Conservation (phyloP, 2,888 invertebrate species). For the Philhelius pedissequus region DNA sequence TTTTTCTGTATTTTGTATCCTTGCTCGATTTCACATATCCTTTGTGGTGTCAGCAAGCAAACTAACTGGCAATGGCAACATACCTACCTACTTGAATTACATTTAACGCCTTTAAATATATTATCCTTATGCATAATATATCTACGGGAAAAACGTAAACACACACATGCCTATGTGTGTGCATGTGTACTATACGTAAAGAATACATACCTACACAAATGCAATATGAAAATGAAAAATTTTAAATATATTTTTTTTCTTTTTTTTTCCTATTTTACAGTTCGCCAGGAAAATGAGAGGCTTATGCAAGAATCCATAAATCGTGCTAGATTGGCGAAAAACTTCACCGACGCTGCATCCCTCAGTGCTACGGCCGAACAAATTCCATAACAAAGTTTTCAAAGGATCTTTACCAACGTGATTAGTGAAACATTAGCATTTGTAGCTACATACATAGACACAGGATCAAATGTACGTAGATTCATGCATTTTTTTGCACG, state of each 20-base stretch:
- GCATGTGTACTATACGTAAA: not conserved
- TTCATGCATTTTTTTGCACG: conserved; percentile 1
- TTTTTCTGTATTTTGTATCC: not conserved
- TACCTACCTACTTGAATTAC: not conserved
- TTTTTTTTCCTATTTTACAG: conserved; percentile 81
- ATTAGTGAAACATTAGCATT: conserved; percentile 64
- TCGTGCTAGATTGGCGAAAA: conserved; percentile 77
- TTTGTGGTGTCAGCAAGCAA: not conserved
- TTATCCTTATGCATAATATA: conserved; percentile 7
- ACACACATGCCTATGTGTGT: too few relatives aligned
- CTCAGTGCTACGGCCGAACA: conserved; percentile 70
- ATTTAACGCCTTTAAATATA: conserved; percentile 7
- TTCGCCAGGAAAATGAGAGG: conserved; percentile 93
- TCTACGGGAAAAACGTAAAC: not conserved
- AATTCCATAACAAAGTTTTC: conserved; percentile 72
- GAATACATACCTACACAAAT: too few relatives aligned
- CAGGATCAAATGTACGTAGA: conserved; percentile 55
- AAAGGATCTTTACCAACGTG: conserved; percentile 54
- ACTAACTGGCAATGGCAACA: conserved; percentile 41
- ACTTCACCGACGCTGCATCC: conserved; percentile 76
- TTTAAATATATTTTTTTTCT: not conserved
- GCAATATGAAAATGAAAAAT: conserved; percentile 9
- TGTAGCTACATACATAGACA: conserved; percentile 58
- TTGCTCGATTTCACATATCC: not conserved
- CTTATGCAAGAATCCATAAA: conserved; percentile 89